Base-by-base conservation (phyloP, 35 echinoderm and acorn worm species). In the Ptychodera flava region DNA sequence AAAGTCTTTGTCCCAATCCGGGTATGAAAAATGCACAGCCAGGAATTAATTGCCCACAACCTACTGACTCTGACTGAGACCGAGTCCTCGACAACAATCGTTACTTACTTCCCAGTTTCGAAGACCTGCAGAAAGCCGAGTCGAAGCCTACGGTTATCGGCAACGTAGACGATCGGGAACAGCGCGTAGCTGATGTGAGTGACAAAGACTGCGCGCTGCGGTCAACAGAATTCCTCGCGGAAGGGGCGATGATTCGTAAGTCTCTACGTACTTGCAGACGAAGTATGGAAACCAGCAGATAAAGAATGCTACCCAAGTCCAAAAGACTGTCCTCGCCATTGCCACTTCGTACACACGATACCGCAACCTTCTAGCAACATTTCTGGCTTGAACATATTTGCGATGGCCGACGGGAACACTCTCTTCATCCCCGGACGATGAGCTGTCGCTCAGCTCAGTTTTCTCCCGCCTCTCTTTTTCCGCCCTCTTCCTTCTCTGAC, bases 291-390 rank as follows among this genome's bases (percentile, higher is more conserved):
- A 28, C 89, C 89, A 91, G 36, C 83, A 78, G 14, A 91, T 15
- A 77, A 82, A 38, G 32, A 91, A 1, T n/a, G 79, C 31, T 1
- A 91, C 33, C 32, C 85, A 78, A 1, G 85, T 80, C 53, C 77
- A 36, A 31, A 78, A 78, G n/a, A 84, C 35, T 45, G 84, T 91
- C 32, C 84, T 33, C 28, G 85, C 77, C 10, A 91, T 35, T 33
- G 89, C 89, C 32, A 86, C 83, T 33, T 91, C 89, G 36, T 91
- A 86, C 28, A 78, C 83, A 1, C 89, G 89, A 80, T 91, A 91
- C 10, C 89, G 89, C 77, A 35, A 35, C 16, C 30, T 78, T 38
- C 84, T 85, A 37, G 85, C 78, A 77, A 31, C 78, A 28, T 82
- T 82, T 38, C 80, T 91, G 16, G 89, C 84, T 79, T 86, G 83